phyloP scores from a whole-genome alignment of 2,113 vertebrate genomes.

The Vicugna pacos region DNA sequence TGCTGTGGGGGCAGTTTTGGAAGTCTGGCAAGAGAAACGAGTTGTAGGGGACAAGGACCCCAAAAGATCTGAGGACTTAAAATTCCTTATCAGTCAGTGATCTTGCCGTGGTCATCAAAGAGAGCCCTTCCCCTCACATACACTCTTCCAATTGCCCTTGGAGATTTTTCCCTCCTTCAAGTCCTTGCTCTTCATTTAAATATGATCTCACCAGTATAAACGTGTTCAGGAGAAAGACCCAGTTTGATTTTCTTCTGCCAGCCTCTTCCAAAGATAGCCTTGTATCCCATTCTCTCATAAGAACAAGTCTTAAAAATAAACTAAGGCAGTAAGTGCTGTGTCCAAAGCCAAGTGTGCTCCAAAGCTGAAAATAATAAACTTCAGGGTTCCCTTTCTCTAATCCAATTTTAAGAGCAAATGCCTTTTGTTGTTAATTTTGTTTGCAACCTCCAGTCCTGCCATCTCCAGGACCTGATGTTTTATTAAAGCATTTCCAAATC shows the following conservation, averaged over 20 bases:
- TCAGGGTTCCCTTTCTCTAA: neutral
- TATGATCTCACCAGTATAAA: slow-evolving; percentile 32
- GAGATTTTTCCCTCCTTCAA: neutral
- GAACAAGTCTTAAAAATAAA: slow-evolving; percentile 73
- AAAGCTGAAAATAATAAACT: slow-evolving; percentile 42
- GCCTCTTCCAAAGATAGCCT: slow-evolving; percentile 71
- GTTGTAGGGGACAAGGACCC: neutral
- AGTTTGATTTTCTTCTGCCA: slow-evolving; percentile 63
- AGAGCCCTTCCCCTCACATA: neutral
- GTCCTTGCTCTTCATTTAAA: slow-evolving; percentile 35
- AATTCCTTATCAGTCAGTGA: neutral
- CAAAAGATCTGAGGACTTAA: neutral
- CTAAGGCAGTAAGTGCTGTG: slow-evolving; percentile 39
- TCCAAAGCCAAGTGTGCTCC: slow-evolving; percentile 54
- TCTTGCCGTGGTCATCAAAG: neutral
- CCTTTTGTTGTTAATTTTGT: slow-evolving; percentile 11
- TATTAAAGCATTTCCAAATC: slow-evolving; percentile 47
- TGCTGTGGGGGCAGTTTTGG: neutral
- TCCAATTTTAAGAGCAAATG: slow-evolving; percentile 14
- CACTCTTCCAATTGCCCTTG: neutral
- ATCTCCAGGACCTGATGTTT: neutral
- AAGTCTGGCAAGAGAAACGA: neutral
- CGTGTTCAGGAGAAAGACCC: slow-evolving; percentile 28
- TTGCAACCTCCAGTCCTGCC: neutral
- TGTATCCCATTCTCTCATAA: slow-evolving; percentile 38